A percentile compares a stretch with the other conserved stretches of the same genome.
phyloP scores from a whole-genome alignment of 2,888 invertebrate genomes.

The Eilema depressum region DNA sequence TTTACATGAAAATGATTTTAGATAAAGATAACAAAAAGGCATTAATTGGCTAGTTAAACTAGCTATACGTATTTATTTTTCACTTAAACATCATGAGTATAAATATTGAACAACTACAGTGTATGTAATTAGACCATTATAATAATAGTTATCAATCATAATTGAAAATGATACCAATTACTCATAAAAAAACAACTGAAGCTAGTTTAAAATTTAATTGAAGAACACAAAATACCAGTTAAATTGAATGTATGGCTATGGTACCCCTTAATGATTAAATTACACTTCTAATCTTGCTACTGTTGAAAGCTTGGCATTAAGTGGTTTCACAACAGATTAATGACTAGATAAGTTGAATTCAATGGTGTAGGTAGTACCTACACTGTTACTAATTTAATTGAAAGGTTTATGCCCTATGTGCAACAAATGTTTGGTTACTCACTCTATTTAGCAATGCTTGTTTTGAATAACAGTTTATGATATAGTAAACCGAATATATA shows the following conservation, averaged over 20 bases:
- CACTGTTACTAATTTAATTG: not conserved
- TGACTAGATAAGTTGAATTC: not conserved
- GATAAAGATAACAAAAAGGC: not conserved
- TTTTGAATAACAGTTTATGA: too few species aligned
- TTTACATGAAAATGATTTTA: too few species aligned
- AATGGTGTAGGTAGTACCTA: not conserved
- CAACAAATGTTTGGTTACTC: not conserved
- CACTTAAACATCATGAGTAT: not conserved
- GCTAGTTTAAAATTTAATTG: not conserved
- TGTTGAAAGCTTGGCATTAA: constrained; percentile 1
- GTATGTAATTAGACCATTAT: not conserved
- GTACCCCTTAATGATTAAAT: not conserved
- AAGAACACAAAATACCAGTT: not conserved
- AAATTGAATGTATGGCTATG: not conserved
- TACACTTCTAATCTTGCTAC: not conserved
- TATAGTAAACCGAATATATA: not conserved
- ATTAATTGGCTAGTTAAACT: not conserved
- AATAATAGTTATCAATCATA: constrained; percentile 1
- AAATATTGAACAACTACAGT: not conserved
- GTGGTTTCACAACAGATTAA: not conserved
- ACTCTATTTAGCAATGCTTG: not conserved
- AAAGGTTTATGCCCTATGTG: not conserved
- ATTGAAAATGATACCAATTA: not conserved
- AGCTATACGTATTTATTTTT: not conserved
- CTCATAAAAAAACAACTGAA: not conserved